Evolutionary conservation across 2,797 vertebrate genomes (phyloP), one percentile per base, ranked within the genome.

Genomic region (Orientallactaga sibirica): DNA sequence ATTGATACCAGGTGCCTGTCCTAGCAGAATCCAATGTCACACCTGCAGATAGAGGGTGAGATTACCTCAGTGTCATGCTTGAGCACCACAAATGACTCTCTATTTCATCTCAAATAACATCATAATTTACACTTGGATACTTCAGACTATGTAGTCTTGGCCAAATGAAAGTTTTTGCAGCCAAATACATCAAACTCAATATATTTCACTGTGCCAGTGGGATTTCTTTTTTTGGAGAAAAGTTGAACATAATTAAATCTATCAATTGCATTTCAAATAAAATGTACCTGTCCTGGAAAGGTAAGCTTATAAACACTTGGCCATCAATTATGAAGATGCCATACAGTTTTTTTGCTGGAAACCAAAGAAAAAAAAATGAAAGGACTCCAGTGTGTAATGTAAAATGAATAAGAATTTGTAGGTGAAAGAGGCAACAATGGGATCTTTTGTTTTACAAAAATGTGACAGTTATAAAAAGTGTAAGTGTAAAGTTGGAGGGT

Each of bases 161-260:
- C 98, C 98, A 98, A 97, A 97, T 66, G 77, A 95, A 98, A 97
- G 93, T 24, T 96, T 97, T 96, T 96, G 82, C 97, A 98, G 98
- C 98, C 98, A 98, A 98, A 91, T 96, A 97, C 96, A 98, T 98
- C 97, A 98, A 97, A 98, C 78, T 90, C 97, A 97, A 97, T 97
- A 96, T 95, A 97, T 97, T 98, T 98, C 96, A 98, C 95, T 94
- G 93, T 20, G 86, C 94, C 43, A 80, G 90, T 95, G 96, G 89
- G 95, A 95, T 76, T 95, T 93, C 95, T 95, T 96, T 96, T 97
- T 97, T 92, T 97, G 95, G 87, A 96, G 95, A 97, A 97, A 97
- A 95, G n/a, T 93, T 96, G 95, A 95, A 88, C 96, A 87, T 96
- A 92, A 97, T 93, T 92, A 96, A 97, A 98, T 94, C 85, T 97